phyloP scores from a whole-genome alignment of 2,113 vertebrate genomes.

The Phoxinus phoxinus region DNA sequence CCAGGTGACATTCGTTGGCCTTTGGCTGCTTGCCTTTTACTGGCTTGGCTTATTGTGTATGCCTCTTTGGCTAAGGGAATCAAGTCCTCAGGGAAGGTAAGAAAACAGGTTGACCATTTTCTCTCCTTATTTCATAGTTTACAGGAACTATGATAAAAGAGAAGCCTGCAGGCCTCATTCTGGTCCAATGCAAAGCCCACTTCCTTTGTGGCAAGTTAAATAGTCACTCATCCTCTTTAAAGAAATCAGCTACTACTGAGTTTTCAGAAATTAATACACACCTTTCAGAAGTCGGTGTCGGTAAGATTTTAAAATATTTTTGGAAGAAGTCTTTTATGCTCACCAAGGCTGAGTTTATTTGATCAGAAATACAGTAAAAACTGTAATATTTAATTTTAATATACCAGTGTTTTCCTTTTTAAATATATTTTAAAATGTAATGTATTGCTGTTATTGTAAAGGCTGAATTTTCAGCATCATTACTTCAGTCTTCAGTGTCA shows the following conservation, averaged over 20 bases:
- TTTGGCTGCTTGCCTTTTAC: conserved; percentile 86
- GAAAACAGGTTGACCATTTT: neutral
- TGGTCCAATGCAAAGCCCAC: neutral
- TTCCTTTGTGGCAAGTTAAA: neutral
- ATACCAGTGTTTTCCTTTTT: too few relatives aligned
- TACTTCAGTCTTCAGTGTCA: too few relatives aligned
- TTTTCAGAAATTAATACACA: too few relatives aligned
- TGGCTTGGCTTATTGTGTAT: conserved; percentile 97
- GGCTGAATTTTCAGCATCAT: too few relatives aligned
- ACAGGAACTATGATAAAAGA: neutral
- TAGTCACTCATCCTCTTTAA: neutral
- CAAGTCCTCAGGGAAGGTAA: conserved; percentile 98
- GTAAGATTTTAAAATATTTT: too few relatives aligned
- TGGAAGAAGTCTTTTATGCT: too few relatives aligned
- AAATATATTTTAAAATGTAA: too few relatives aligned
- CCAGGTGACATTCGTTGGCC: conserved; percentile 96
- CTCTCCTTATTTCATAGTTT: neutral
- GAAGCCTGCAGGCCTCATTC: neutral
- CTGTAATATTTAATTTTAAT: too few relatives aligned
- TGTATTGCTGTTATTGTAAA: too few relatives aligned
- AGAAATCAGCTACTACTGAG: neutral
- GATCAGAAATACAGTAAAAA: too few relatives aligned
- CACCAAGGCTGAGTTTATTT: too few relatives aligned
- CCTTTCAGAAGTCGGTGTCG: too few relatives aligned
- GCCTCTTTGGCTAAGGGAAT: conserved; percentile 96